phyloP scores from a whole-genome alignment of 2,113 vertebrate genomes.

The Eudyptes chrysolophus region DNA sequence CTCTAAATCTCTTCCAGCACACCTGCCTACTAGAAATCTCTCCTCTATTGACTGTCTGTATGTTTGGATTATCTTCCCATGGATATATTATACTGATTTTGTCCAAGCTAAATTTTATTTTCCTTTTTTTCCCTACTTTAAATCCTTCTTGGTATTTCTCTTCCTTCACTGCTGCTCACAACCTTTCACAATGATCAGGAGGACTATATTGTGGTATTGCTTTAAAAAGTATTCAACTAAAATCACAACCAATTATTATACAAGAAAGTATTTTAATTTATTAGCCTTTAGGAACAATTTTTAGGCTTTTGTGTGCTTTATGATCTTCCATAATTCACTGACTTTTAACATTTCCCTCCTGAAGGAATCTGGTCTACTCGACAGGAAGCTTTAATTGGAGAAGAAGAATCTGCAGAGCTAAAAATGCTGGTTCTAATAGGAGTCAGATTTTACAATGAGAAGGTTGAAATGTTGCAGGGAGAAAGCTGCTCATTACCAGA shows the following conservation, averaged over 20 bases:
- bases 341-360: constrained; percentile 45
- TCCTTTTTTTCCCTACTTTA: background rate
- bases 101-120: background rate
- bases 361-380: background rate
- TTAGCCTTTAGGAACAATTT: background rate
- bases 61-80: background rate
- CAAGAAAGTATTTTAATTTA: constrained; percentile 15
- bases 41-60: background rate
- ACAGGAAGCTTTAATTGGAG: constrained; percentile 55
- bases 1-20: background rate
- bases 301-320: constrained; percentile 18
- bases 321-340: constrained; percentile 36
- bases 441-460: constrained; percentile 48
- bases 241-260: constrained; percentile 35
- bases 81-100: background rate
- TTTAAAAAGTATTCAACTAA: constrained; percentile 3
- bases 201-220: background rate
- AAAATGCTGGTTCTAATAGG: constrained; percentile 37
- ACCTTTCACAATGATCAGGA: background rate
- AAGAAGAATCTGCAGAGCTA: constrained; percentile 4
- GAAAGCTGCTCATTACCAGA: constrained; percentile 47
- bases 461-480: constrained; percentile 44
- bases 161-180: background rate
- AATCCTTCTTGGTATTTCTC: background rate
- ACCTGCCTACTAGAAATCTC: background rate